Evolutionary conservation across 2,888 invertebrate genomes (phyloP).

Genomic region (Brenthis ino): DNA sequence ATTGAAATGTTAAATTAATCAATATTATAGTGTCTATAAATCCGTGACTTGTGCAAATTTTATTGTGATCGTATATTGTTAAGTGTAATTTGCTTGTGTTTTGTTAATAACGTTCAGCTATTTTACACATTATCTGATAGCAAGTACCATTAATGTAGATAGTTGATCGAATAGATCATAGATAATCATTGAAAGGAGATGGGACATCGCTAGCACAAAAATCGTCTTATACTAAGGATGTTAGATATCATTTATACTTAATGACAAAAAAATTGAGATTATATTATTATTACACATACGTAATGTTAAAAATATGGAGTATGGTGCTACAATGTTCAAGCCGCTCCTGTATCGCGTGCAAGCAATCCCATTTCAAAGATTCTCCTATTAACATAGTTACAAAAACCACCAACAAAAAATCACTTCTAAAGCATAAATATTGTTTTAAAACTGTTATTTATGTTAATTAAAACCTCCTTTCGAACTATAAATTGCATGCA

Average conservation of each 20-base stretch:
- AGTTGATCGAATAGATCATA: no score
- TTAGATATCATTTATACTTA: no score
- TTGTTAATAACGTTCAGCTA: background rate
- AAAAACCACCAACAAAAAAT: constrained; percentile 9
- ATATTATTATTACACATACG: no score
- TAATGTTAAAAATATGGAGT: background rate
- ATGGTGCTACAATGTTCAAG: constrained; percentile 16
- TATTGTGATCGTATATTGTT: background rate
- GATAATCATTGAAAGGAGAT: no score
- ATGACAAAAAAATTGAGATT: no score
- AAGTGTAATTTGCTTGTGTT: background rate
- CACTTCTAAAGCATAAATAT: background rate
- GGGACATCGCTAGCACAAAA: no score
- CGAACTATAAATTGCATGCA: no score
- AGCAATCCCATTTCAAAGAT: constrained; percentile 16
- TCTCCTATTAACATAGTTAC: constrained; percentile 7
- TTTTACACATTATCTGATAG: background rate
- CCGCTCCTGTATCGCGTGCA: constrained; percentile 29
- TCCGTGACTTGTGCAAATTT: constrained; percentile 8
- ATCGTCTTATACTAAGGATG: no score
- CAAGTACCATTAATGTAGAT: no score
- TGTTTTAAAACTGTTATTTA: no score
- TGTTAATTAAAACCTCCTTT: no score
- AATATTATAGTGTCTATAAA: background rate
- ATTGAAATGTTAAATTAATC: background rate